Evolutionary conservation across 2,888 invertebrate species (phyloP).

Genomic region (Thecophora atra): DNA sequence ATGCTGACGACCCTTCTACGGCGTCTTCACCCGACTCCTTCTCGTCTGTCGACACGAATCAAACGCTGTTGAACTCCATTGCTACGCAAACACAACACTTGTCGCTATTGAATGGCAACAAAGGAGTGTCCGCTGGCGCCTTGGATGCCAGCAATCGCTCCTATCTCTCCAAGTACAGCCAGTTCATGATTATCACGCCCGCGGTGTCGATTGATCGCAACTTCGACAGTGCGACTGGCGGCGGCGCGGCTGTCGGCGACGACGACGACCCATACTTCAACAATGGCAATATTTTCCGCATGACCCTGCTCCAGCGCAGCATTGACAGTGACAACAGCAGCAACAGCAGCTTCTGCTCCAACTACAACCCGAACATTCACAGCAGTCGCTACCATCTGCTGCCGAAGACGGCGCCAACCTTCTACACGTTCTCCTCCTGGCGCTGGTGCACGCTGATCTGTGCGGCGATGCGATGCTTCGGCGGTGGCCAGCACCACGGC

Average conservation of each 20-base stretch:
- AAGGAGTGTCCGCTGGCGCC: constrained; percentile 47
- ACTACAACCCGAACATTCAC: constrained; percentile 62
- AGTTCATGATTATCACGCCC: constrained; percentile 66
- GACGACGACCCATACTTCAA: constrained; percentile 50
- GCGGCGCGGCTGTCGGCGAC: constrained; percentile 38
- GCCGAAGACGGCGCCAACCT: constrained; percentile 57
- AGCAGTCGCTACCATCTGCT: constrained; percentile 62
- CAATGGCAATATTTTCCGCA: constrained; percentile 61
- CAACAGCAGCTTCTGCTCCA: constrained; percentile 61
- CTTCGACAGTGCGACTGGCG: constrained; percentile 56
- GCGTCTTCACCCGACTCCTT: constrained; percentile 61
- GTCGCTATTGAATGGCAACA: constrained; percentile 30
- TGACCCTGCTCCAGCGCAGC: constrained; percentile 54
- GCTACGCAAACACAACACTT: constrained; percentile 46
- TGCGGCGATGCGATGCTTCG: constrained; percentile 66
- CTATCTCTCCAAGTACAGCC: constrained; percentile 60
- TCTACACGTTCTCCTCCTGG: constrained; percentile 63
- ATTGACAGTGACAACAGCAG: constrained; percentile 59
- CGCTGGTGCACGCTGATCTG: constrained; percentile 64
- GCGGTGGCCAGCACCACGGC: constrained; percentile 50
- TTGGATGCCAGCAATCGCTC: constrained; percentile 50
- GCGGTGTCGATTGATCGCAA: constrained; percentile 65
- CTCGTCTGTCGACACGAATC: constrained; percentile 63
- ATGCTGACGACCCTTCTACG: constrained; percentile 52
- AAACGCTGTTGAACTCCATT: constrained; percentile 60